A percentile compares a stretch with the other conserved stretches of the same genome.
Evolutionary conservation across 2,113 vertebrate genomes (phyloP).

Genomic region (Triplophysa rosa): DNA sequence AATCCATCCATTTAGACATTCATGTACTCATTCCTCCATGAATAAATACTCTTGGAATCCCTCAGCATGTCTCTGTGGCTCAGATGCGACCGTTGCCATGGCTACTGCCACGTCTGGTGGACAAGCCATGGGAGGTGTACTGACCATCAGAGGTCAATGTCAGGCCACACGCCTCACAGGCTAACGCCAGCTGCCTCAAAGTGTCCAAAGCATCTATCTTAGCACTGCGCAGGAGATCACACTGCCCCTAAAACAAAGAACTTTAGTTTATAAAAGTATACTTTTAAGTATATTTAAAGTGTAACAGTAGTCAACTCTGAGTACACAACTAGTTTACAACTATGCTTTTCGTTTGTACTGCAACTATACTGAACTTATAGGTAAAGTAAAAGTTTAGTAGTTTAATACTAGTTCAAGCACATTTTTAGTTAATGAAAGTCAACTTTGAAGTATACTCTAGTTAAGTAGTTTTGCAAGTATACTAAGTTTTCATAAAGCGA

Average conservation of each 20-base stretch:
- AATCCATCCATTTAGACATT: conserved; percentile 15
- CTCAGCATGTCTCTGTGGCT: conserved; percentile 44
- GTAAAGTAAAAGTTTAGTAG: too few species aligned
- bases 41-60: conserved; percentile 26
- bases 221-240: conserved; percentile 89
- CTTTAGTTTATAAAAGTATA: too few species aligned
- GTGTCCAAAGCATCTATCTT: conserved; percentile 91
- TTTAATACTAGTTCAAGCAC: too few species aligned
- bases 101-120: conserved; percentile 65
- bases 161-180: conserved; percentile 87
- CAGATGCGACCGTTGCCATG: conserved; percentile 77
- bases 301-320: too few species aligned
- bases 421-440: too few species aligned
- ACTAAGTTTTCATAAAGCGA: too few species aligned
- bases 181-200: conserved; percentile 93
- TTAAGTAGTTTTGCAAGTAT: too few species aligned
- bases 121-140: conserved; percentile 62
- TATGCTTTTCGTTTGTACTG: too few species aligned
- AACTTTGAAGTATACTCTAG: too few species aligned
- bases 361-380: too few species aligned
- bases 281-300: too few species aligned
- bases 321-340: too few species aligned
- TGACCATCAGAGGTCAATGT: conserved; percentile 70
- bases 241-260: conserved; percentile 83
- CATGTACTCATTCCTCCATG: background rate